phyloP scores from a whole-genome alignment of 1,140 invertebrate genomes.

The Ips nitidus region DNA sequence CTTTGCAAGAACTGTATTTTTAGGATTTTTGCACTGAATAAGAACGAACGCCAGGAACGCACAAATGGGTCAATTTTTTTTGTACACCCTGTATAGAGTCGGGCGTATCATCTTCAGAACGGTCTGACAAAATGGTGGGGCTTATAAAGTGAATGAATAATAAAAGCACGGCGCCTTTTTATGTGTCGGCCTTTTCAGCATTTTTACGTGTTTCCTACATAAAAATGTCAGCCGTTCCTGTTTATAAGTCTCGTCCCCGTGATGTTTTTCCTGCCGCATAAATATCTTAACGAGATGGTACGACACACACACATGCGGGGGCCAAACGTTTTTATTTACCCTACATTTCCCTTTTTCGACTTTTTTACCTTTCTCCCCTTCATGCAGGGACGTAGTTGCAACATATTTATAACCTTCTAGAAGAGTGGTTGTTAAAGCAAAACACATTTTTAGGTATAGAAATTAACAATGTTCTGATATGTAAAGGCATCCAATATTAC shows the following conservation, averaged over 20 bases:
- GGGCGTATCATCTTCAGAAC: too few species aligned
- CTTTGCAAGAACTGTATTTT: too few species aligned
- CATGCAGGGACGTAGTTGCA: not conserved
- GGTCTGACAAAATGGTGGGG: not conserved
- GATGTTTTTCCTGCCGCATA: constrained; percentile 27
- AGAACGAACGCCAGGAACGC: too few species aligned
- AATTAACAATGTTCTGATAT: too few species aligned
- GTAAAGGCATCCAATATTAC: not conserved
- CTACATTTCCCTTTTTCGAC: not conserved
- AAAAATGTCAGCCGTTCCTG: constrained; percentile 33
- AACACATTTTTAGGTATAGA: too few species aligned
- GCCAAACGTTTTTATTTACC: not conserved
- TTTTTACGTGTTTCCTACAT: constrained; percentile 29
- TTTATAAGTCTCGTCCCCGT: constrained; percentile 25
- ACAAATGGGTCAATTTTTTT: too few species aligned
- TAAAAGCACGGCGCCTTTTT: constrained; percentile 31
- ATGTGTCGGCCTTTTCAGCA: constrained; percentile 17
- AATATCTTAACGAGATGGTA: constrained; percentile 28
- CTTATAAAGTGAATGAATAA: constrained; percentile 35
- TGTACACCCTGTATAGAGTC: too few species aligned
- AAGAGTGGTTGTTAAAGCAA: too few species aligned
- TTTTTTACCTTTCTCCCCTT: not conserved
- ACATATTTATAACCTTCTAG: too few species aligned
- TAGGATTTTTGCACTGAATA: too few species aligned
- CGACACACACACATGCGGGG: constrained; percentile 15